These are phyloP conservation scores for Otocyon megalotis DNA, from an alignment of 2,113 vertebrate genomes.

Conservation along the genomic window DNA sequence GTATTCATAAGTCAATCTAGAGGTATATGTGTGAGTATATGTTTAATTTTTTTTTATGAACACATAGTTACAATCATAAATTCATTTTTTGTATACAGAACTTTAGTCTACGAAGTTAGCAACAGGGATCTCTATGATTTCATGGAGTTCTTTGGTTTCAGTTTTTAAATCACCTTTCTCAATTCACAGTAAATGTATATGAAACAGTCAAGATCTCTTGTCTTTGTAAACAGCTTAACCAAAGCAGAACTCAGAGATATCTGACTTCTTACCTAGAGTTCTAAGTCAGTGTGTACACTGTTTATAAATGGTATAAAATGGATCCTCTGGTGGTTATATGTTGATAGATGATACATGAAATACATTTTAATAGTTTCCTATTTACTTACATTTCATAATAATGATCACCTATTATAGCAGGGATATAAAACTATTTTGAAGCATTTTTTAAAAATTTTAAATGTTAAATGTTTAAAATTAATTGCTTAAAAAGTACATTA, in stretches of 20 bases:
- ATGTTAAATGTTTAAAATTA: neutral
- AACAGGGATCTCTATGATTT: neutral
- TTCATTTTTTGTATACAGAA: neutral
- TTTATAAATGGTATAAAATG: neutral
- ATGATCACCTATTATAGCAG: neutral
- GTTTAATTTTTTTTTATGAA: neutral
- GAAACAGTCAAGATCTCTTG: neutral
- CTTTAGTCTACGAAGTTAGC: neutral
- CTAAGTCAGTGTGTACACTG: neutral
- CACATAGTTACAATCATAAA: neutral
- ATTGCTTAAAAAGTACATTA: neutral
- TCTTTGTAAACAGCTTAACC: neutral
- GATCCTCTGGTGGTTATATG: neutral
- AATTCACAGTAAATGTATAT: neutral
- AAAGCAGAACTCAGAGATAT: neutral
- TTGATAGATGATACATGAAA: neutral
- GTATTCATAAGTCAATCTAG: neutral
- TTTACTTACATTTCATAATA: slow-evolving; percentile 25
- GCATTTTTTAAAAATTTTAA: neutral
- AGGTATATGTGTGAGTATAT: neutral
- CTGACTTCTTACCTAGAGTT: neutral
- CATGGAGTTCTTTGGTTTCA: neutral
- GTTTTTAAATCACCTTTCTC: neutral
- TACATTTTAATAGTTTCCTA: neutral
- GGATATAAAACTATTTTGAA: neutral